Conservation (phyloP, 1,140 invertebrate species). For the Telenomus remus region DNA sequence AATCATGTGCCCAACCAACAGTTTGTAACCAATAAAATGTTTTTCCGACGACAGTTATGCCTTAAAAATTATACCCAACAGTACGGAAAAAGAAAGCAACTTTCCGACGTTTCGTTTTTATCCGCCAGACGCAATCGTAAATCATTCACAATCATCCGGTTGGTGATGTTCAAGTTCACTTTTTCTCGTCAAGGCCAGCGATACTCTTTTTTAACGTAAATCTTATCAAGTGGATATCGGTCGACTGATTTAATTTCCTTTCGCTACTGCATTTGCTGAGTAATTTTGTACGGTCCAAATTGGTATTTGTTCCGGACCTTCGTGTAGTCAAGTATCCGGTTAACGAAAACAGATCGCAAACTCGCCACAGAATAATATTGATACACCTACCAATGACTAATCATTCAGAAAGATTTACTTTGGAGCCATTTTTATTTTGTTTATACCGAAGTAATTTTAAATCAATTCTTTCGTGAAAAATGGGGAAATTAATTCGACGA, state of each 20-base stretch:
- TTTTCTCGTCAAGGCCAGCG: neutral
- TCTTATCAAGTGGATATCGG: neutral
- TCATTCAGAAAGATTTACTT: neutral
- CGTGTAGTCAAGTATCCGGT: constrained; percentile 1
- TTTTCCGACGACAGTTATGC: too few species aligned
- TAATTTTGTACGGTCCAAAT: constrained; percentile 7
- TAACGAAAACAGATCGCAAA: neutral
- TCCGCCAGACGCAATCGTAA: too few species aligned
- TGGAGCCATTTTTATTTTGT: too few species aligned
- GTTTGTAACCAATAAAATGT: too few species aligned
- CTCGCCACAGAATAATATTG: too few species aligned
- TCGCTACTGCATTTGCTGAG: neutral
- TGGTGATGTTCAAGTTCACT: neutral
- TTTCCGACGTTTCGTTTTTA: too few species aligned
- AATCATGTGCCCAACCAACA: constrained; percentile 1
- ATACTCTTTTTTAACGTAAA: too few species aligned
- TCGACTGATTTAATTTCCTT: neutral
- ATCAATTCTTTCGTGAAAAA: too few species aligned
- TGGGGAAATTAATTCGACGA: neutral
- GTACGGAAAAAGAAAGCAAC: too few species aligned
- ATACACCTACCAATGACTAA: too few species aligned
- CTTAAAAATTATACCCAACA: too few species aligned
- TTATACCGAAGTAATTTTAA: too few species aligned
- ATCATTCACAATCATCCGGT: neutral
- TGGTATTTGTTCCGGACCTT: constrained; percentile 1